phyloP scores from a whole-genome alignment of 2,888 invertebrate species.

The Lordiphosa andalusiaca region DNA sequence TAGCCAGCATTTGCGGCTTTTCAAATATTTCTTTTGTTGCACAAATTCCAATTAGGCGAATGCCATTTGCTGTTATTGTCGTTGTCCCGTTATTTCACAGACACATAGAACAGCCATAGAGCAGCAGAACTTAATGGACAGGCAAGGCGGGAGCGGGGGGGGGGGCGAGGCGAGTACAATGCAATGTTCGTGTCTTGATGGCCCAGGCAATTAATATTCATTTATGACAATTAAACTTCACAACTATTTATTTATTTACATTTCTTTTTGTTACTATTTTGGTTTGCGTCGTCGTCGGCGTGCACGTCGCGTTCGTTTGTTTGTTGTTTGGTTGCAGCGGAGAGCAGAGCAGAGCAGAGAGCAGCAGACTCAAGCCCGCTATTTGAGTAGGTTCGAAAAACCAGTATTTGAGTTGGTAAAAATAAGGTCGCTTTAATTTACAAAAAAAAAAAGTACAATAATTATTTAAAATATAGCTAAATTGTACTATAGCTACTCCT shows the following conservation, averaged over 20 bases:
- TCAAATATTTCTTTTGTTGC: conserved; percentile 53
- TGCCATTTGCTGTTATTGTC: conserved; percentile 50
- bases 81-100: conserved; percentile 64
- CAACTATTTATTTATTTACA: too few species aligned
- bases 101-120: conserved; percentile 31
- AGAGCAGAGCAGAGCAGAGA: too few species aligned
- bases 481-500: conserved; percentile 32
- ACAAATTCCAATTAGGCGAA: conserved; percentile 65
- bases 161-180: conserved; percentile 19
- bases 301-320: background rate
- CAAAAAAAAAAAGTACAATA: conserved; percentile 13
- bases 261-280: conserved; percentile 12
- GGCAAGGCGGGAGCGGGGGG: background rate
- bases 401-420: too few species aligned
- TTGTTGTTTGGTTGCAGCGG: background rate
- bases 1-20: conserved; percentile 63
- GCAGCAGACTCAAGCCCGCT: too few species aligned
- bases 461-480: background rate
- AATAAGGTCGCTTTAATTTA: conserved; percentile 1
- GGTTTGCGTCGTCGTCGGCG: background rate
- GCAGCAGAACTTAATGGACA: background rate
- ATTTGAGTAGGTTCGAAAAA: too few species aligned
- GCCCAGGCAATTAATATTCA: conserved; percentile 13
- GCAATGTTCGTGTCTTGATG: background rate
- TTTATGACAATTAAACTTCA: background rate